Base-by-base conservation (phyloP, 2,888 invertebrate species). In the Muschampia plurimacula region DNA sequence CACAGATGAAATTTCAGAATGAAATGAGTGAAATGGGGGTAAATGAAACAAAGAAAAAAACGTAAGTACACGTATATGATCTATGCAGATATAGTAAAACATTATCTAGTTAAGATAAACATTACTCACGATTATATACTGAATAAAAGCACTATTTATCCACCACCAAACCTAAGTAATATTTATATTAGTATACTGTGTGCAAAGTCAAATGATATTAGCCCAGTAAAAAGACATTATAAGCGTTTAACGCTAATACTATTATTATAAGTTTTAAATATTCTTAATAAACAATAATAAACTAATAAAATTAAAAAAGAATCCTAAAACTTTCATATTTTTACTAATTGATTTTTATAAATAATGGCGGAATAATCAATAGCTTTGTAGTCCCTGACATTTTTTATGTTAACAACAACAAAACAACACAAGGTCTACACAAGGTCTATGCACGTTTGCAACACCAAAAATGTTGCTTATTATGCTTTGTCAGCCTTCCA, bases 91-190 rank as follows among this genome's bases (percentile, higher is more conserved):
- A 85, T 84, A 83, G 79, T 85, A 87, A 88, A 89, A 87, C 89
- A 88, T 87, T 81, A 55, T 55, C 55, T 55, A 82, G 78, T 79
- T 80, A 79, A 84, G 82, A 87, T 89, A 87, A 88, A 89, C 85
- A 86, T 88, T 89, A 87, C 86, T 86, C 85, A 88, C 79, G 86
- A 85, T 87, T 85, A 86, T 88, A 89, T 89, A 89, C 85, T 86
- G 86, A 89, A 90, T 85, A 88, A 89, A 55, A 88, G 86, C 83
- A 63, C 81, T 86, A 87, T 86, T 89, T 85, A 88, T 91, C 92
- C 92, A 87, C 86, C 92, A 92, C 91, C 79, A 85, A 85, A 84
- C 84, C 83, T 86, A 89, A 87, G 84, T 89, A 87, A 86, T 84
- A 89, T 88, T 87, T 86, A 88, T 80, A 80, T 87, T 86, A 87